Percentiles rank a stretch among this genome's conserved stretches.
phyloP scores from a whole-genome alignment of 2,113 vertebrate species.

The Corythornis vintsioides region DNA sequence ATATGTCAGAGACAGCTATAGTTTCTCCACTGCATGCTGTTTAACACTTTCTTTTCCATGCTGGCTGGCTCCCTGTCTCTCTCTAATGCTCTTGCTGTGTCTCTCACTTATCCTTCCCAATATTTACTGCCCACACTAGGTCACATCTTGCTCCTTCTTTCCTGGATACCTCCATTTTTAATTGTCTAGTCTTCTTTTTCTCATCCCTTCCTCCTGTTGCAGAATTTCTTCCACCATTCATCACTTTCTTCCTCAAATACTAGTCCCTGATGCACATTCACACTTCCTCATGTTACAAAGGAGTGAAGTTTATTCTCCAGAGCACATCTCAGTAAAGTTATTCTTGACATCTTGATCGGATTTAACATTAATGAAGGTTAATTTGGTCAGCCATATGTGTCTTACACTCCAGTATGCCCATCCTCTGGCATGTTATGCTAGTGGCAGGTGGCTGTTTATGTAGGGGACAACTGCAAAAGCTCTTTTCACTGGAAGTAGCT shows the following conservation, averaged over 20 bases:
- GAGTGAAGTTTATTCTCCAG: not conserved
- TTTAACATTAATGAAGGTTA: not conserved
- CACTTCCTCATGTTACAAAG: not conserved
- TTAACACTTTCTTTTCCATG: not conserved
- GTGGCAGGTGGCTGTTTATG: not conserved
- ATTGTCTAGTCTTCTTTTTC: not conserved
- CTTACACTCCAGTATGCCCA: not conserved
- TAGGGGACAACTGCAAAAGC: not conserved
- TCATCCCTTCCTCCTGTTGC: not conserved
- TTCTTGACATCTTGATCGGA: not conserved
- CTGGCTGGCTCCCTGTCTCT: not conserved
- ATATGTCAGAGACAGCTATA: not conserved
- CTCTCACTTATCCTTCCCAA: not conserved
- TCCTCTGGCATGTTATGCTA: not conserved
- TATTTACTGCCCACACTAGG: not conserved
- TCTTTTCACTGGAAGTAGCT: not conserved
- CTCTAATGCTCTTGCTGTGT: not conserved
- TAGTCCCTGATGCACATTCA: not conserved
- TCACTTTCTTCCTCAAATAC: not conserved
- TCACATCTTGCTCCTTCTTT: not conserved
- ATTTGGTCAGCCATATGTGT: not conserved
- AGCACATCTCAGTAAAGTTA: not conserved
- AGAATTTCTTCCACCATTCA: not conserved
- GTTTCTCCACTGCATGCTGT: not conserved
- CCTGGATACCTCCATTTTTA: not conserved